These are phyloP conservation scores for Echinometra lucunter DNA, from an alignment of 53 echinoderm and acorn worm genomes.

Conservation along the genomic window DNA sequence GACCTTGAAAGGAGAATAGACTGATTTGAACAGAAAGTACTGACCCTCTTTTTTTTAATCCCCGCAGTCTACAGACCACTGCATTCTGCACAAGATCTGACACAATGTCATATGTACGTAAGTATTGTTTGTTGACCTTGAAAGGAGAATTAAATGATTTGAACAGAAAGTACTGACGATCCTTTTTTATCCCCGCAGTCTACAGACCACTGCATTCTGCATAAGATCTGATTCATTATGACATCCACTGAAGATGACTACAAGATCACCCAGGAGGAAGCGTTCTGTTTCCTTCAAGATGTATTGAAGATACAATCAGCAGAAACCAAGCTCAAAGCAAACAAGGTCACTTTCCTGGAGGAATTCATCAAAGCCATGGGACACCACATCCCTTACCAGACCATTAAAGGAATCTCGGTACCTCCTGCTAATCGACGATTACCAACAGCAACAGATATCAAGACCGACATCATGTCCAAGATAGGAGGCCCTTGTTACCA, in stretches of 20 bases:
- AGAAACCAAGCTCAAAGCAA: background rate
- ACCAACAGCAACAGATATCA: conserved; percentile 19
- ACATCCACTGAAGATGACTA: background rate
- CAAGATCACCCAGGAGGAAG: background rate
- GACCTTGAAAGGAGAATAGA: too few relatives aligned
- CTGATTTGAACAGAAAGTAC: too few relatives aligned
- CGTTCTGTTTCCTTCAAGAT: background rate
- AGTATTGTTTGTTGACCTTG: too few relatives aligned
- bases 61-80: too few relatives aligned
- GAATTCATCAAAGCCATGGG: background rate
- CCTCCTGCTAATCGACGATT: background rate
- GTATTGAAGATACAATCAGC: background rate
- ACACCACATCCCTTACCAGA: conserved; percentile 45
- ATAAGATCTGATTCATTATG: too few relatives aligned
- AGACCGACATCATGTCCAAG: background rate
- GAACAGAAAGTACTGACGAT: too few relatives aligned
- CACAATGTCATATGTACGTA: too few relatives aligned
- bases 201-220: too few relatives aligned
- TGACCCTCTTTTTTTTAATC: too few relatives aligned
- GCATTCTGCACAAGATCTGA: too few relatives aligned
- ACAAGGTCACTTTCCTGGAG: conserved; percentile 4
- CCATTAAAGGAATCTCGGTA: background rate
- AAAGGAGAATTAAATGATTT: too few relatives aligned
- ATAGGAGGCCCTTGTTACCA: conserved; percentile 12
- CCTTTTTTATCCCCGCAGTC: too few relatives aligned